phyloP scores from a whole-genome alignment of 2,888 invertebrate genomes.

The Piscicola geometra region DNA sequence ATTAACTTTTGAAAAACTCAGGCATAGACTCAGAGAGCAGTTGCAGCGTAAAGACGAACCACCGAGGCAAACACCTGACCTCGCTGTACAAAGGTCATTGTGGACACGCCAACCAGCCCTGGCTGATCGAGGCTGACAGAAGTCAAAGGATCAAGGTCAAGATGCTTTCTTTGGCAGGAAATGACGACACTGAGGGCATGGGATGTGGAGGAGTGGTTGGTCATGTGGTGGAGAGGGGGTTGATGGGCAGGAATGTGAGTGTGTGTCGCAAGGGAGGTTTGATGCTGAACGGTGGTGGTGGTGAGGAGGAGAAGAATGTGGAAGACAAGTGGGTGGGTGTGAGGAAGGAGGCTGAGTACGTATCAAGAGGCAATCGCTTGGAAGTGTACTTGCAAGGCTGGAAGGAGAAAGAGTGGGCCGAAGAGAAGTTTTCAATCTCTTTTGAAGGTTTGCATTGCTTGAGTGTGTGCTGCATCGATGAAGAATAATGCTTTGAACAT shows the following conservation, averaged over 20 bases:
- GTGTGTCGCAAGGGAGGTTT: not conserved
- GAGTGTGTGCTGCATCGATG: no score
- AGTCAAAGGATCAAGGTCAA: slow-evolving; percentile 1
- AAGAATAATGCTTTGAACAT: not conserved
- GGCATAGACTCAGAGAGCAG: not conserved
- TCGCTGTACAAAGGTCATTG: slow-evolving; percentile 2
- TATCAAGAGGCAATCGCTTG: not conserved
- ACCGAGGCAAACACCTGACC: slow-evolving; percentile 7
- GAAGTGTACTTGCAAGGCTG: slow-evolving; percentile 4
- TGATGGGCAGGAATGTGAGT: not conserved
- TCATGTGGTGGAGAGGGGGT: not conserved
- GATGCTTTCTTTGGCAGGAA: not conserved
- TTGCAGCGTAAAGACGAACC: not conserved
- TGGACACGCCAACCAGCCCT: not conserved
- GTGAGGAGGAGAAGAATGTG: not conserved
- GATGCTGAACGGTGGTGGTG: not conserved
- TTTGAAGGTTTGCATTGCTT: not conserved
- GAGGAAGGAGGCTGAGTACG: no score
- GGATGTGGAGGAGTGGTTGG: not conserved
- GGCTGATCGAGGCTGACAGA: not conserved
- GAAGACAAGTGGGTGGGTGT: not conserved
- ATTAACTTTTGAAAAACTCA: not conserved
- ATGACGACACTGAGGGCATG: not conserved
- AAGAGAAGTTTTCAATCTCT: slow-evolving; percentile 7
- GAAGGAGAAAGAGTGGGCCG: not conserved